Base-by-base conservation (phyloP, 2,888 invertebrate species). In the Morpho deidamia region DNA sequence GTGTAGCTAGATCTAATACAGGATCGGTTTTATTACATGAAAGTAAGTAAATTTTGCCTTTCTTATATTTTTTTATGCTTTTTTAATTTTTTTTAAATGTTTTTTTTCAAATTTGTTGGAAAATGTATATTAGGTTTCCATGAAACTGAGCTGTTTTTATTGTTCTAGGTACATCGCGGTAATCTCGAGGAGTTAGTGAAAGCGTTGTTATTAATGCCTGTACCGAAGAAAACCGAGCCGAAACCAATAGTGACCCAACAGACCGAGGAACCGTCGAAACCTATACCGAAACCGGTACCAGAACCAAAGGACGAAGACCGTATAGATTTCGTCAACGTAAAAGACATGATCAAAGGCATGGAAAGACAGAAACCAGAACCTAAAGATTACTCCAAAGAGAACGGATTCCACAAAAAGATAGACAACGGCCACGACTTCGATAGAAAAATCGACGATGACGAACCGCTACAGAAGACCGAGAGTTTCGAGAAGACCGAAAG, bases 311-410 rank as follows among this genome's bases (percentile, higher is more conserved):
- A 91, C 56, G 89, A 90, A 60, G 85, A 90, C 51, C 81, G 89
- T 57, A 87, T 90, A 38, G 91, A 91, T 56, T 90, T 89, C 51
- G 83, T 91, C n/a, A 90, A 91, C 55, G 92, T 92, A 11, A 91
- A 91, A 73, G 92, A 92, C 67, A 74, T 92, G 10, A 91, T 93
- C 43, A 92, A 92, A 71, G 92, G 92, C 62, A 91, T 93, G 77
- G 93, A 93, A 66, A 90, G 86, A 57, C 85, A 88, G 51, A 86
- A 81, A 56, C 66, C 58, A 0, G 70, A 75, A 35, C 58, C 67
- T 0, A 65, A 71, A 34, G 74, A 76, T 33, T 62, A 71, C 41
- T 59, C 65, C 2, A 83, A 81, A 64, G 81, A 84, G 0, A 89
- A 89, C 41, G 89, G 89, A 0, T 83, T 82, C 56, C 77, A 78